These are phyloP conservation scores for Drosophila lacertosa DNA, from an alignment of 1,140 invertebrate genomes.

Conservation along the genomic window DNA sequence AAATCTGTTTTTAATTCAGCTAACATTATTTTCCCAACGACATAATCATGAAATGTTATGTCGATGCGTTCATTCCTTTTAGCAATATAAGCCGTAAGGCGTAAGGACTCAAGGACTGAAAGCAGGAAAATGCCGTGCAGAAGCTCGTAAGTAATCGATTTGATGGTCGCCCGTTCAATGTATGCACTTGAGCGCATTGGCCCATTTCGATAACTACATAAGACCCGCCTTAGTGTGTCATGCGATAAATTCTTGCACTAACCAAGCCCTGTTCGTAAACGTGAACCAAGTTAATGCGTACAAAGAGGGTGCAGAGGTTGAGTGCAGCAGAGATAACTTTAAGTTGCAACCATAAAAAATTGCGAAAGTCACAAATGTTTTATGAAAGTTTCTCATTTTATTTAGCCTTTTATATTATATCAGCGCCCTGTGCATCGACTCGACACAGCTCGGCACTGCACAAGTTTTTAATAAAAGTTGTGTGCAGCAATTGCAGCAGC, in stretches of 20 bases:
- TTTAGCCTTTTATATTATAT: slow-evolving; percentile 60
- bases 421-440: slow-evolving; percentile 32
- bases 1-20: slow-evolving; percentile 10
- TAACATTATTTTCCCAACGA: slow-evolving; percentile 18
- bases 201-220: slow-evolving; percentile 67
- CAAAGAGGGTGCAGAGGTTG: not conserved
- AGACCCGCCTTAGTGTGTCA: slow-evolving; percentile 64
- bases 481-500: slow-evolving; percentile 41
- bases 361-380: slow-evolving; percentile 78
- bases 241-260: slow-evolving; percentile 67
- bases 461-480: slow-evolving; percentile 78
- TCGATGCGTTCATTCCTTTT: slow-evolving; percentile 9
- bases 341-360: slow-evolving; percentile 74
- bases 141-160: slow-evolving; percentile 47
- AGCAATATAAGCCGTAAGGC: slow-evolving; percentile 34
- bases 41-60: slow-evolving; percentile 15
- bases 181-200: slow-evolving; percentile 59
- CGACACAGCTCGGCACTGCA: slow-evolving; percentile 51
- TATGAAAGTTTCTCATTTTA: slow-evolving; percentile 77
- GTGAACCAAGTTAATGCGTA: slow-evolving; percentile 30
- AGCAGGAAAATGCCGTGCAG: slow-evolving; percentile 9
- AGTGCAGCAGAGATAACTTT: slow-evolving; percentile 38
- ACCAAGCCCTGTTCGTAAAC: slow-evolving; percentile 17
- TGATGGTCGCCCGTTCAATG: slow-evolving; percentile 39
- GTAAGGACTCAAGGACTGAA: slow-evolving; percentile 37